A percentile compares a stretch with the other conserved stretches of the same genome.
These are phyloP conservation scores for Scaptomyza cyrtandrae DNA, from an alignment of 2,888 invertebrate genomes.

Conservation along the genomic window DNA sequence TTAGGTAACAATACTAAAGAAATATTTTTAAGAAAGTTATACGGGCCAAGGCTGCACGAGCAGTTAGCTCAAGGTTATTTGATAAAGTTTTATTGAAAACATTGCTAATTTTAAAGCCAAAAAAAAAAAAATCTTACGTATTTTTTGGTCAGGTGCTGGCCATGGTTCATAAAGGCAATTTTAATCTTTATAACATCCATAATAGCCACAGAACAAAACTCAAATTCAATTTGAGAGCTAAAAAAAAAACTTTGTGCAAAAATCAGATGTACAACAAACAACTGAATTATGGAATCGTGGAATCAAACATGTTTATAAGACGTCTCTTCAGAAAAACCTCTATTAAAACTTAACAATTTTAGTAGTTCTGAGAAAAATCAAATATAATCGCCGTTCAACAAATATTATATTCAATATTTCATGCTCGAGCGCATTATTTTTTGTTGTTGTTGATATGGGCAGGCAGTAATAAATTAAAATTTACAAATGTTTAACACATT, in stretches of 20 bases:
- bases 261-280: conserved; percentile 12
- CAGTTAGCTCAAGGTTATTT: not conserved
- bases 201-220: conserved; percentile 1
- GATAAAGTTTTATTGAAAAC: conserved; percentile 12
- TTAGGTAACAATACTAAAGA: too few relatives aligned
- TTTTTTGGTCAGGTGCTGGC: conserved; percentile 2
- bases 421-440: conserved; percentile 5
- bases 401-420: conserved; percentile 11
- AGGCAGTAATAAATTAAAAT: conserved; percentile 28
- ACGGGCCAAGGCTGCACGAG: not conserved
- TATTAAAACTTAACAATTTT: too few relatives aligned
- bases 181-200: conserved; percentile 35
- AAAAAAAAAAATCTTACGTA: not conserved
- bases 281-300: not conserved
- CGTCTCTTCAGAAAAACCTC: too few relatives aligned
- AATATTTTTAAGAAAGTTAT: not conserved
- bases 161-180: conserved; percentile 6
- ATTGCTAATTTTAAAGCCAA: conserved; percentile 6
- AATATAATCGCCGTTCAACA: conserved; percentile 13
- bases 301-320: too few relatives aligned
- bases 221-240: conserved; percentile 1
- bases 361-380: not conserved
- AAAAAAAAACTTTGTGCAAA: not conserved
- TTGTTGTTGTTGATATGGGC: conserved; percentile 3
- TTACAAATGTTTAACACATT: conserved; percentile 54